These are phyloP conservation scores for Callionymus lyra DNA, from an alignment of 2,113 vertebrate species.

Conservation along the genomic window DNA sequence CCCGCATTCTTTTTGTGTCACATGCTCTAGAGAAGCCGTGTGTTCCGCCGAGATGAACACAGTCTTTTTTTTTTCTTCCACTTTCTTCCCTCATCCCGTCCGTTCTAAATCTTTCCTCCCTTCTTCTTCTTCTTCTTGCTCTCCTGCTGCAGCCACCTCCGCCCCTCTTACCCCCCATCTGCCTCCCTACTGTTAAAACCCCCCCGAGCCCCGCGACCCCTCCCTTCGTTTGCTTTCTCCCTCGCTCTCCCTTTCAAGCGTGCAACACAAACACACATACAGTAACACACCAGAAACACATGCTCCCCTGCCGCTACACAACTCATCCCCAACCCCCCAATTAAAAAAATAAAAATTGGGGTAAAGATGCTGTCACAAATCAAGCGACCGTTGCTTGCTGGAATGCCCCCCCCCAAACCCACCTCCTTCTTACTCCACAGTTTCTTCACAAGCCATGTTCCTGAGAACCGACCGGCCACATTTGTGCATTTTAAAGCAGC, in stretches of 20 bases:
- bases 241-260: conserved; percentile 18
- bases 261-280: conserved; percentile 45
- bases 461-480: conserved; percentile 24
- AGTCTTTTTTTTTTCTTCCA: conserved; percentile 4
- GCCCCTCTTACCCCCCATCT: conserved; percentile 67
- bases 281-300: conserved; percentile 39
- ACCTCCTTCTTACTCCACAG: background rate
- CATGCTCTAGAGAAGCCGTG: conserved; percentile 28
- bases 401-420: too few relatives aligned
- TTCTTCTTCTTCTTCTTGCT: conserved; percentile 36
- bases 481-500: conserved; percentile 13
- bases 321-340: conserved; percentile 18
- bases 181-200: conserved; percentile 56
- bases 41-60: conserved; percentile 28
- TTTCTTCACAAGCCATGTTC: conserved; percentile 5
- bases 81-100: conserved; percentile 30
- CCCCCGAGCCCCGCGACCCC: conserved; percentile 49
- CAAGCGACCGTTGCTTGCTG: too few relatives aligned
- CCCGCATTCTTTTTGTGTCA: conserved; percentile 33
- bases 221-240: conserved; percentile 43
- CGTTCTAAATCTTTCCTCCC: conserved; percentile 39
- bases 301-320: conserved; percentile 33
- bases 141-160: conserved; percentile 61
- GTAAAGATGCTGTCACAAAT: too few relatives aligned
- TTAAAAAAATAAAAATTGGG: conserved; percentile 7